These are phyloP conservation scores for Chromoteleia sp. DNA, from an alignment of 2,888 invertebrate species.

Conservation along the genomic window DNA sequence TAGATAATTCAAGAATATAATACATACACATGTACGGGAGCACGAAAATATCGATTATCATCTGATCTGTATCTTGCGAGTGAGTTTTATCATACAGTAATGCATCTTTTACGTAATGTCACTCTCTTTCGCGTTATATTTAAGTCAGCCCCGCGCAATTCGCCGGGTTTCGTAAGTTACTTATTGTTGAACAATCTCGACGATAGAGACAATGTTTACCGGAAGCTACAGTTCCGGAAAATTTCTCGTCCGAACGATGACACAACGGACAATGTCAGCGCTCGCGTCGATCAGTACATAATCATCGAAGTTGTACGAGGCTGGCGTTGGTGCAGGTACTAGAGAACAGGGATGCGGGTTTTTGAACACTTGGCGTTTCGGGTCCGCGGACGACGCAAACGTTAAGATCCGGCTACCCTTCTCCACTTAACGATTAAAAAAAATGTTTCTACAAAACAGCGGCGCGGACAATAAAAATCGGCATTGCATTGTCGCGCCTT, in stretches of 20 bases:
- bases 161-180: neutral
- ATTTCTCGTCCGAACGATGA: no score
- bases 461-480: conserved; percentile 20
- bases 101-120: conserved; percentile 44
- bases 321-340: conserved; percentile 76
- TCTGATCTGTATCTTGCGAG: conserved; percentile 54
- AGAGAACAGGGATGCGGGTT: conserved; percentile 74
- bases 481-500: conserved; percentile 7
- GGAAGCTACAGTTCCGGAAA: no score
- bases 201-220: neutral
- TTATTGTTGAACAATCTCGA: neutral
- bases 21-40: conserved; percentile 68
- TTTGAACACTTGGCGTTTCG: conserved; percentile 79
- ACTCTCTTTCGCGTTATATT: conserved; percentile 44
- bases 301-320: conserved; percentile 44
- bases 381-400: conserved; percentile 76
- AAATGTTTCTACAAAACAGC: conserved; percentile 29
- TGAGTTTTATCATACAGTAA: conserved; percentile 55
- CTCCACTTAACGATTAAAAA: conserved; percentile 33
- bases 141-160: conserved; percentile 41
- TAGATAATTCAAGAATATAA: conserved; percentile 64
- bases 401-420: conserved; percentile 10
- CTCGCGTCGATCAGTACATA: neutral
- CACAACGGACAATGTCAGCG: neutral
- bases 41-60: conserved; percentile 76